A percentile compares a stretch with the other conserved stretches of the same genome.
These are phyloP conservation scores for Protophormia terraenovae DNA, from an alignment of 2,888 invertebrate genomes.

Conservation along the genomic window DNA sequence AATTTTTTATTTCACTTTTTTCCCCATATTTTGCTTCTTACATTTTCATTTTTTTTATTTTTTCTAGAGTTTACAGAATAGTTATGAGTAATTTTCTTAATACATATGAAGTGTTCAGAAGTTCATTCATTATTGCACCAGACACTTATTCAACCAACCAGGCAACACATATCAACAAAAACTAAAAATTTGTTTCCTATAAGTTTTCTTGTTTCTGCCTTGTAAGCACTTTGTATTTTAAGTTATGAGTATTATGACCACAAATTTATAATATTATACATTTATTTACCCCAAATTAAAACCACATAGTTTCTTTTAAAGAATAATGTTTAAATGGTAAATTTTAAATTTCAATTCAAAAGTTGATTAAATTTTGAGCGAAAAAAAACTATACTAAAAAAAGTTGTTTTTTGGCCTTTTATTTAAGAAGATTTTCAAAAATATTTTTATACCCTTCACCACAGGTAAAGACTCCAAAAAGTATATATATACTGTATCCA, in stretches of 20 bases:
- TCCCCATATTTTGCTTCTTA: slow-evolving; percentile 5
- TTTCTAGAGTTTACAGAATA: slow-evolving; percentile 52
- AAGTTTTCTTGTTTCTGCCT: slow-evolving; percentile 39
- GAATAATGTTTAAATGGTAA: no score
- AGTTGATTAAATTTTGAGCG: no score
- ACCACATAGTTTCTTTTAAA: no score
- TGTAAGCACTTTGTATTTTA: slow-evolving; percentile 44
- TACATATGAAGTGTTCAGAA: slow-evolving; percentile 46
- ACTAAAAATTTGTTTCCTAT: slow-evolving; percentile 14
- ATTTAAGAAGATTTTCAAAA: no score
- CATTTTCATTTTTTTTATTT: neutral
- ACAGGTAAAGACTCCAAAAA: no score
- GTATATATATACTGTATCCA: no score
- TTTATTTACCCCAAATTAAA: no score
- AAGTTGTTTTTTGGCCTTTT: no score
- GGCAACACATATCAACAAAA: neutral
- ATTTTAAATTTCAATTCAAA: no score
- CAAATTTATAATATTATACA: slow-evolving; percentile 16
- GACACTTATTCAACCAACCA: neutral
- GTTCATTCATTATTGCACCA: slow-evolving; percentile 56
- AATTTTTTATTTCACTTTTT: slow-evolving; percentile 6
- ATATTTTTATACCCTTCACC: no score
- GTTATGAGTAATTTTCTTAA: slow-evolving; percentile 58
- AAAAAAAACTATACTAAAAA: no score
- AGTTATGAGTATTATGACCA: slow-evolving; percentile 57